These are phyloP conservation scores for Tetanocera ferruginea DNA, from an alignment of 2,888 invertebrate genomes.

Conservation along the genomic window DNA sequence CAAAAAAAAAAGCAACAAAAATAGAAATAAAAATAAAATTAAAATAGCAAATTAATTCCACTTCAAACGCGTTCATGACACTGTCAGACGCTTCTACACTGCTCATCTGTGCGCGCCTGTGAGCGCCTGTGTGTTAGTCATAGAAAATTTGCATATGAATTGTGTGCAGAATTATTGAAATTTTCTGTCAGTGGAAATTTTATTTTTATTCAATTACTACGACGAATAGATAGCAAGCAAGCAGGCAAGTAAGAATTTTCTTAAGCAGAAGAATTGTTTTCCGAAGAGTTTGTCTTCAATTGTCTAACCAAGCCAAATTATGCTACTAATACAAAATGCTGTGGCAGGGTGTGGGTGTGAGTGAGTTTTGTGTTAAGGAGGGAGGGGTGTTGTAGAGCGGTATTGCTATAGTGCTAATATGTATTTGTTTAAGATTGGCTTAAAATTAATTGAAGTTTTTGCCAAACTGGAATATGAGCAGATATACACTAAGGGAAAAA, in stretches of 20 bases:
- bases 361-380: too few species aligned
- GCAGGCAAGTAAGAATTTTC: not conserved
- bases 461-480: too few species aligned
- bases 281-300: not conserved
- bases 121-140: not conserved
- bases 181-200: not conserved
- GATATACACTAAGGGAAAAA: too few species aligned
- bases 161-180: slow-evolving; percentile 15
- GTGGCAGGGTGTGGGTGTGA: not conserved
- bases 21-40: not conserved
- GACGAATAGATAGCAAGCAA: too few species aligned
- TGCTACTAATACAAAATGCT: too few species aligned
- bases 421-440: too few species aligned
- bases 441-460: too few species aligned
- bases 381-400: too few species aligned
- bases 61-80: not conserved
- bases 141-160: slow-evolving; percentile 15
- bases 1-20: too few species aligned
- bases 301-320: not conserved
- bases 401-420: too few species aligned
- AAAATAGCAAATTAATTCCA: slow-evolving; percentile 1
- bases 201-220: slow-evolving; percentile 24
- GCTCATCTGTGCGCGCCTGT: not conserved
- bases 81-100: not conserved
- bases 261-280: slow-evolving; percentile 13